Conservation (phyloP, 1,140 invertebrate genomes). For the Belonocnema kinseyi region DNA sequence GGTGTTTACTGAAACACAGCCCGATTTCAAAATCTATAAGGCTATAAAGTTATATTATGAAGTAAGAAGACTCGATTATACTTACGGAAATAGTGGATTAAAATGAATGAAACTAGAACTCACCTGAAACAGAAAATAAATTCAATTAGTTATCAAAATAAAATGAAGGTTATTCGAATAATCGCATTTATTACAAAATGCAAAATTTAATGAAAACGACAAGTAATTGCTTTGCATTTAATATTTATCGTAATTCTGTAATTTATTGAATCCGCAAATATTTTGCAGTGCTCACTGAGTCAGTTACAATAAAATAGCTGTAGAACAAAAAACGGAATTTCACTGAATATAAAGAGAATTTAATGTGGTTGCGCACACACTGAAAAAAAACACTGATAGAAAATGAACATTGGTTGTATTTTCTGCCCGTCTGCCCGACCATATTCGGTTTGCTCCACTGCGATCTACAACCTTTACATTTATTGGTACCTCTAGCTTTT, state of each 20-base stretch:
- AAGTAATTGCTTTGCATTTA: too few species aligned
- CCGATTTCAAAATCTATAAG: too few species aligned
- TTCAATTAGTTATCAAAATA: not conserved
- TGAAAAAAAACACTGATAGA: conserved; percentile 17
- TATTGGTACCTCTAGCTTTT: not conserved
- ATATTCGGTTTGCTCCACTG: conserved; percentile 18
- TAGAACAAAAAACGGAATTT: not conserved
- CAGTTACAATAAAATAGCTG: not conserved
- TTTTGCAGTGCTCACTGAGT: conserved; percentile 9
- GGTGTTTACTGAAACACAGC: too few species aligned
- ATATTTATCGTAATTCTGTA: too few species aligned
- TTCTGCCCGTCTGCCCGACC: not conserved
- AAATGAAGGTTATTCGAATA: too few species aligned
- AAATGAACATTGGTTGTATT: not conserved
- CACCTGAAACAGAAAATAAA: conserved; percentile 18
- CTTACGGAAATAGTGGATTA: not conserved
- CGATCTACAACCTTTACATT: not conserved
- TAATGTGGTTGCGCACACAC: conserved; percentile 11
- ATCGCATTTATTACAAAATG: too few species aligned
- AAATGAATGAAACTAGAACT: conserved; percentile 3
- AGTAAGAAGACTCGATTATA: not conserved
- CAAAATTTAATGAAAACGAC: too few species aligned
- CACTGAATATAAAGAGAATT: conserved; percentile 12
- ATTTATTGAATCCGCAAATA: not conserved
- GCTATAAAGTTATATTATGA: too few species aligned